Conservation (phyloP, 1,140 invertebrate genomes). For the Daktulosphaira vitifoliae region DNA sequence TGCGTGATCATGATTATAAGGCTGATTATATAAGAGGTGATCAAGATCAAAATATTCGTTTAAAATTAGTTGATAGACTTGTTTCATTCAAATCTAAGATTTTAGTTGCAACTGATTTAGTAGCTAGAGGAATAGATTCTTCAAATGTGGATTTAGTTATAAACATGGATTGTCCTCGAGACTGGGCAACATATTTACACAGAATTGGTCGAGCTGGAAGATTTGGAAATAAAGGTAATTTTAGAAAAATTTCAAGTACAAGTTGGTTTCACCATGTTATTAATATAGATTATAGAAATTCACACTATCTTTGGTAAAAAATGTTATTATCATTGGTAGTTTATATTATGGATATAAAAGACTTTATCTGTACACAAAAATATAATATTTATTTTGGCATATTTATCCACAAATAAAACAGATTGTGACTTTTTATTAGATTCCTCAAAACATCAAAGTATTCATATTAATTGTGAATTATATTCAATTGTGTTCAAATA, state of each 20-base stretch:
- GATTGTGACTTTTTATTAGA: no score
- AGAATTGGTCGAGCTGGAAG: slow-evolving; percentile 89
- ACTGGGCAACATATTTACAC: slow-evolving; percentile 86
- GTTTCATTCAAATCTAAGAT: slow-evolving; percentile 54
- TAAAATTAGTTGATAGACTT: slow-evolving; percentile 65
- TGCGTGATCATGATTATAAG: slow-evolving; percentile 60
- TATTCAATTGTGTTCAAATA: no score
- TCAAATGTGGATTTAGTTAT: slow-evolving; percentile 87
- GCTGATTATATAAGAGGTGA: slow-evolving; percentile 63
- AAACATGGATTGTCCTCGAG: slow-evolving; percentile 78
- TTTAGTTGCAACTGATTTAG: slow-evolving; percentile 84
- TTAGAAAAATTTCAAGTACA: background rate
- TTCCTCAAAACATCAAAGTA: no score
- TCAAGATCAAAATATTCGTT: slow-evolving; percentile 66
- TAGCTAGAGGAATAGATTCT: slow-evolving; percentile 79
- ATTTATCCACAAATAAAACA: no score
- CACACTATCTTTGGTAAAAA: background rate
- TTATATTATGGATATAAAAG: no score
- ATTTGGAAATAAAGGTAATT: slow-evolving; percentile 65
- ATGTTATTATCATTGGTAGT: background rate
- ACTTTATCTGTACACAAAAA: no score
- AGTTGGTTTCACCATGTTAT: background rate
- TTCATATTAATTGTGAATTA: no score
- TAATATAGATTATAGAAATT: background rate
- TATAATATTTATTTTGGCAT: no score